Evolutionary conservation across 2,113 vertebrate species (phyloP).

Genomic region (Myrmecophaga tridactyla): DNA sequence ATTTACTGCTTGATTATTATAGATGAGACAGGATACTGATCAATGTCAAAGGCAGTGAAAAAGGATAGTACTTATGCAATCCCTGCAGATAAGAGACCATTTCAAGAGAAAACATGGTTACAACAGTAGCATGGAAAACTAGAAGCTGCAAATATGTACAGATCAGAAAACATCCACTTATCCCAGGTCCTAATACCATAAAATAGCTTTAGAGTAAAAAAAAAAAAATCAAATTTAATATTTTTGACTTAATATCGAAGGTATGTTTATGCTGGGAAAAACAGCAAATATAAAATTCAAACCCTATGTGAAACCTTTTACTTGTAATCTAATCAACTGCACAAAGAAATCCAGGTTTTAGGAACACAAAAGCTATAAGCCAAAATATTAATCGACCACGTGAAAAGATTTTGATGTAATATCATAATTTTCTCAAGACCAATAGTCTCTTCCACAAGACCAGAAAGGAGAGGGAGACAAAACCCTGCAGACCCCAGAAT

Average conservation of each 20-base stretch:
- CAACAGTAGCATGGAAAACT: background rate
- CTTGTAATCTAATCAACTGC: background rate
- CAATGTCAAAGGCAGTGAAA: background rate
- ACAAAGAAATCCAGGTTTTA: background rate
- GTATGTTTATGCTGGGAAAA: slow-evolving; percentile 23
- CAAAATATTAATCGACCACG: background rate
- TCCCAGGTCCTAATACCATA: background rate
- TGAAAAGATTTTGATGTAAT: background rate
- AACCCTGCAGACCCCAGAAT: background rate
- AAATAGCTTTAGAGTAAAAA: slow-evolving; percentile 36
- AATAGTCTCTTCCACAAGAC: background rate
- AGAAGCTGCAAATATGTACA: background rate
- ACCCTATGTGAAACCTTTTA: background rate
- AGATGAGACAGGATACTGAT: background rate
- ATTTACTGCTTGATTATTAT: background rate
- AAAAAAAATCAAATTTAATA: slow-evolving; percentile 46
- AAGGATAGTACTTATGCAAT: background rate
- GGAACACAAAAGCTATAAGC: background rate
- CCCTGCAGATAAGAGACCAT: background rate
- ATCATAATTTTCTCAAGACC: background rate
- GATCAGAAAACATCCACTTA: background rate
- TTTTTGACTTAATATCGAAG: slow-evolving; percentile 54
- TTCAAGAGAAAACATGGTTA: slow-evolving; percentile 17
- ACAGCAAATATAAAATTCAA: slow-evolving; percentile 36
- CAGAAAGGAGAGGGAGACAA: background rate